A percentile compares a stretch with the other conserved stretches of the same genome.
Conservation (phyloP, 2,113 vertebrate species). For the Oncorhynchus nerka region DNA sequence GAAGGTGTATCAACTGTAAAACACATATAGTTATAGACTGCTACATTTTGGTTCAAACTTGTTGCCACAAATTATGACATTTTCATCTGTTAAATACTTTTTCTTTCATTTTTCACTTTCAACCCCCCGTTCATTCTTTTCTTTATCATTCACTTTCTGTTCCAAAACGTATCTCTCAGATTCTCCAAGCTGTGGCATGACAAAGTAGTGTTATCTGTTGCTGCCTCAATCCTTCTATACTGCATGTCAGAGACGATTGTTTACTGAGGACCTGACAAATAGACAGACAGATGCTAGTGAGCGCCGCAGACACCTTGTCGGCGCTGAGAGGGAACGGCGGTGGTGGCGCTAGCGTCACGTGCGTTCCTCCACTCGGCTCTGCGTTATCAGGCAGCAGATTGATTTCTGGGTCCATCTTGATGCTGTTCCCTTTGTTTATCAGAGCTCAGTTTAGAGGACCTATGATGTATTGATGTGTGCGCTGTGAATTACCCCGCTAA, state of each 20-base stretch:
- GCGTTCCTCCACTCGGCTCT: conserved; percentile 26
- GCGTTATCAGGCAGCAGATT: conserved; percentile 65
- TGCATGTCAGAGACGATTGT: conserved; percentile 60
- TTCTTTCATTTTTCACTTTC: conserved; percentile 12
- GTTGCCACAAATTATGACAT: too few relatives aligned
- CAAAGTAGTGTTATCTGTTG: conserved; percentile 60
- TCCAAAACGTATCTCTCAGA: conserved; percentile 20
- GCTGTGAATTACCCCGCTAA: conserved; percentile 58
- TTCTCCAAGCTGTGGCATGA: conserved; percentile 35
- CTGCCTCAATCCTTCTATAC: conserved; percentile 24
- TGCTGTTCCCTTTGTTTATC: conserved; percentile 68
- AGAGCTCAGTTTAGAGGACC: conserved; percentile 59
- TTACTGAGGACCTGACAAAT: conserved; percentile 61
- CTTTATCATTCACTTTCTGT: conserved; percentile 21
- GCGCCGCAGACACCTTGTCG: conserved; percentile 51
- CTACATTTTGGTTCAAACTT: too few relatives aligned
- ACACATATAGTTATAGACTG: too few relatives aligned
- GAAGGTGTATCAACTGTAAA: too few relatives aligned
- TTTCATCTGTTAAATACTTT: too few relatives aligned
- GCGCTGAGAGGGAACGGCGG: conserved; percentile 6
- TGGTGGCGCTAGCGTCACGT: conserved; percentile 28
- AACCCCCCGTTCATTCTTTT: too few relatives aligned
- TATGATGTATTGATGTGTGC: conserved; percentile 64
- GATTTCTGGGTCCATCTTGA: conserved; percentile 69
- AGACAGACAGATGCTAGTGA: conserved; percentile 57